Evolutionary conservation across 1,140 invertebrate genomes (phyloP), one percentile per base, ranked within the genome.

Genomic region (Drosophila funebris): DNA sequence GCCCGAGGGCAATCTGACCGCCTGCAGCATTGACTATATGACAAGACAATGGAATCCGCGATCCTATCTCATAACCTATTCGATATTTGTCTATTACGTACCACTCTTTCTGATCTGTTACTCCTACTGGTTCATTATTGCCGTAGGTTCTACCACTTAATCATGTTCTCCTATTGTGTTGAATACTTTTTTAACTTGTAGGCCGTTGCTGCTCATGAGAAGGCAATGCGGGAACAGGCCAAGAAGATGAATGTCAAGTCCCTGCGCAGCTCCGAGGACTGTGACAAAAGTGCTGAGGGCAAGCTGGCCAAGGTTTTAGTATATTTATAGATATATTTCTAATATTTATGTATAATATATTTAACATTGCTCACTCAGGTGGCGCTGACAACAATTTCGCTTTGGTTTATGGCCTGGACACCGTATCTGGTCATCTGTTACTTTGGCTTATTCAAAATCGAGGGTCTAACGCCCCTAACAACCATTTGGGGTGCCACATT

Each of bases 231-330:
- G 41, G 96, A 96, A 82, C 96, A 96, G 92, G 96, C 96, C 0
- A 96, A 96, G 90, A 96, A 96, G 91, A 97, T 96, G 96, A 96
- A 96, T 77, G 96, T 97, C 0, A 94, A 96, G 39, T 96, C 96
- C 0, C 91, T 96, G 39, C 90, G 96, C 79, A 95, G 95, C 13
- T 93, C 94, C 2, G 95, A 96, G 70, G 93, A 94, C 43, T 92
- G 93, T 6, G 93, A 93, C 61, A 93, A 94, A 33, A 96, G 95
- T 74, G 94, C 95, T 5, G 95, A 96, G 92, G 94, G 93, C 72
- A 96, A 96, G 93, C 85, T 96, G 64, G 96, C 96, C 18, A 96
- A 96, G 93, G 69, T 67, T 27, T 20, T 13, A 62, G 2, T 13
- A 20, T 29, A 46, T 14, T 27, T n/a, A n/a, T n/a, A n/a, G n/a